Evolutionary conservation across 2,888 invertebrate genomes (phyloP).

Genomic region (Caenorhabditis imperialis): DNA sequence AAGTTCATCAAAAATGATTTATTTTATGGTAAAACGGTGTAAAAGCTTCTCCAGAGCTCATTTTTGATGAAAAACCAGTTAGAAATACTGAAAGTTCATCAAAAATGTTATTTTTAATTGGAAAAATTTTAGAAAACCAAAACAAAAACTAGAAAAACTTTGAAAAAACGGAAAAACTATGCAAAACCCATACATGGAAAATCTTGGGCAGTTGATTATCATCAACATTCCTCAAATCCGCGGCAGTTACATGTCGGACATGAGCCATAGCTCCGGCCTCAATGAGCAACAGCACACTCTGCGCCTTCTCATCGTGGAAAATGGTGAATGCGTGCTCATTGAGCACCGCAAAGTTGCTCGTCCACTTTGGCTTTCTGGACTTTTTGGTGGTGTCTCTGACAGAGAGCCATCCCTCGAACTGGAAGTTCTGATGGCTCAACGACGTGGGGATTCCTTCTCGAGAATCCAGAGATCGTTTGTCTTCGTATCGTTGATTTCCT

Average conservation of each 20-base stretch:
- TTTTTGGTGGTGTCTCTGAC: conserved; percentile 46
- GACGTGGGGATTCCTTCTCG: conserved; percentile 53
- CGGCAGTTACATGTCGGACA: conserved; percentile 97
- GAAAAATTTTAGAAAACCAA: not conserved
- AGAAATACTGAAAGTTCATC: no score
- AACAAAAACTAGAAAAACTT: no score
- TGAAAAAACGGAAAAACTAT: no score
- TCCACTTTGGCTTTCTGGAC: conserved; percentile 52
- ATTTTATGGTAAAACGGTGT: no score
- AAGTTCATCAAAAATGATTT: no score
- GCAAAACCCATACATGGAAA: conserved; percentile 90
- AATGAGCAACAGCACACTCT: conserved; percentile 11
- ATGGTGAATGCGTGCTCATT: conserved; percentile 48
- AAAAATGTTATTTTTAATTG: no score
- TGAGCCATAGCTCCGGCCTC: conserved; percentile 91
- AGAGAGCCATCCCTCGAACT: conserved; percentile 39
- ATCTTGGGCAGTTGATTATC: conserved; percentile 99
- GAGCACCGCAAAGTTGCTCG: conserved; percentile 32
- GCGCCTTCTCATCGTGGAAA: conserved; percentile 43
- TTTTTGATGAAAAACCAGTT: no score
- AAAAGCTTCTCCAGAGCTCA: no score
- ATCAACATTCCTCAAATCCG: conserved; percentile 98
- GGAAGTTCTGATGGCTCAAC: conserved; percentile 16
- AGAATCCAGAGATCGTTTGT: conserved; percentile 56
- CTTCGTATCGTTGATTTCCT: conserved; percentile 19